These are phyloP conservation scores for Drosophila emarginata DNA, from an alignment of 2,888 invertebrate species.

Conservation along the genomic window DNA sequence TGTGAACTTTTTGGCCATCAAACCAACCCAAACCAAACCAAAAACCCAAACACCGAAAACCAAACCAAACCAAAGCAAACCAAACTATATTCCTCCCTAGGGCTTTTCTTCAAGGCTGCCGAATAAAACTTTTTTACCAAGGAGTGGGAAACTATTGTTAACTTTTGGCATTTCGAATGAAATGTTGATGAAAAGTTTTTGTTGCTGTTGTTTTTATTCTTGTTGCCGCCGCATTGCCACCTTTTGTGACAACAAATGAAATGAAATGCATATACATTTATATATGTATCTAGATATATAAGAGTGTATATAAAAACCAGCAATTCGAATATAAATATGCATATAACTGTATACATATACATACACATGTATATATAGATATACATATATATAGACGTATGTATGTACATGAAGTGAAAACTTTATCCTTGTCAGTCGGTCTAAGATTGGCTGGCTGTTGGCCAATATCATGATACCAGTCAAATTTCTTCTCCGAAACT, in stretches of 20 bases:
- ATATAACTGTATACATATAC: not conserved
- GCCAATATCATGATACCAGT: conserved; percentile 9
- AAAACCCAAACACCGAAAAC: not conserved
- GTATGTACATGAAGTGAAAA: conserved; percentile 9
- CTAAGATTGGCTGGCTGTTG: conserved; percentile 2
- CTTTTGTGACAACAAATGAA: conserved; percentile 21
- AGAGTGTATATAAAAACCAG: not conserved
- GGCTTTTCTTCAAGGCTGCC: not conserved
- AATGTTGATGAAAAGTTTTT: conserved; percentile 36
- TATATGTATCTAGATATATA: not conserved
- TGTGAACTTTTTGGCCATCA: conserved; percentile 38
- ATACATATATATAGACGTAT: not conserved
- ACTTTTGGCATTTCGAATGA: conserved; percentile 35
- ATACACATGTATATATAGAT: not conserved
- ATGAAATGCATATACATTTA: not conserved
- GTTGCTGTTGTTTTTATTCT: not conserved
- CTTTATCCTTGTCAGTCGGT: conserved; percentile 13
- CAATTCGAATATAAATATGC: not conserved
- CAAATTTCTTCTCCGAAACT: conserved; percentile 40
- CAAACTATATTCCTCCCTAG: not conserved
- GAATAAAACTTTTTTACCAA: conserved; percentile 1
- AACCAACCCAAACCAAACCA: not conserved
- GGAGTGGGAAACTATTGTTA: conserved; percentile 25
- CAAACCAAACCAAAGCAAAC: not conserved
- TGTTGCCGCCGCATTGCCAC: conserved; percentile 15